phyloP scores from a whole-genome alignment of 1,140 invertebrate species.

The Drosophila burlai region DNA sequence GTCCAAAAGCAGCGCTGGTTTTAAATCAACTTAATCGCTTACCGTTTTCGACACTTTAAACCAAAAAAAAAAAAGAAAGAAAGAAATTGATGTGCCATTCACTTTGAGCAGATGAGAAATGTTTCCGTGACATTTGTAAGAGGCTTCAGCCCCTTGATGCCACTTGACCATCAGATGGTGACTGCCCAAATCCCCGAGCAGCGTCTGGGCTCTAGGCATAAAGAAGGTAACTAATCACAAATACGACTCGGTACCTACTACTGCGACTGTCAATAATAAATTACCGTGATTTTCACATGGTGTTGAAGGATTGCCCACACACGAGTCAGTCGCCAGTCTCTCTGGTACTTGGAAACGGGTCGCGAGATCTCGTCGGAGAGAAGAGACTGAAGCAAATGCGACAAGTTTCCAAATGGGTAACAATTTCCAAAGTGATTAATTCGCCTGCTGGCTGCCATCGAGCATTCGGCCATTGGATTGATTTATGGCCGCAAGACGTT shows the following conservation, averaged over 20 bases:
- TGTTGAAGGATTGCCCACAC: constrained; percentile 80
- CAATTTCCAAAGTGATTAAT: constrained; percentile 84
- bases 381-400: constrained; percentile 71
- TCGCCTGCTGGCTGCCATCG: constrained; percentile 80
- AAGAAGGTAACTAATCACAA: constrained; percentile 53
- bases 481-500: constrained; percentile 83
- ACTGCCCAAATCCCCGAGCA: constrained; percentile 17
- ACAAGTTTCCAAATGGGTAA: constrained; percentile 84
- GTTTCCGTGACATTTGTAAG: constrained; percentile 21
- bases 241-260: constrained; percentile 46
- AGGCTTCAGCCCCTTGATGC: constrained; percentile 15
- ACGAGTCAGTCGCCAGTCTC: constrained; percentile 41
- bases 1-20: background rate
- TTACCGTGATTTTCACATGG: constrained; percentile 68
- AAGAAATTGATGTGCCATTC: constrained; percentile 37
- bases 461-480: constrained; percentile 81
- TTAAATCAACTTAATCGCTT: constrained; percentile 42
- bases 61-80: constrained; percentile 14
- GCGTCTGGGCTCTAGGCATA: constrained; percentile 31
- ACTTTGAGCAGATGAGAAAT: constrained; percentile 16
- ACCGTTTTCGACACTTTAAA: constrained; percentile 41
- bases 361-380: background rate
- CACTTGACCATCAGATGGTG: constrained; percentile 28
- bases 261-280: constrained; percentile 70
- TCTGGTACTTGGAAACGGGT: constrained; percentile 40